Percentiles rank a stretch among this genome's conserved stretches.
phyloP scores from a whole-genome alignment of 2,113 vertebrate genomes.

The Aegithalos caudatus region DNA sequence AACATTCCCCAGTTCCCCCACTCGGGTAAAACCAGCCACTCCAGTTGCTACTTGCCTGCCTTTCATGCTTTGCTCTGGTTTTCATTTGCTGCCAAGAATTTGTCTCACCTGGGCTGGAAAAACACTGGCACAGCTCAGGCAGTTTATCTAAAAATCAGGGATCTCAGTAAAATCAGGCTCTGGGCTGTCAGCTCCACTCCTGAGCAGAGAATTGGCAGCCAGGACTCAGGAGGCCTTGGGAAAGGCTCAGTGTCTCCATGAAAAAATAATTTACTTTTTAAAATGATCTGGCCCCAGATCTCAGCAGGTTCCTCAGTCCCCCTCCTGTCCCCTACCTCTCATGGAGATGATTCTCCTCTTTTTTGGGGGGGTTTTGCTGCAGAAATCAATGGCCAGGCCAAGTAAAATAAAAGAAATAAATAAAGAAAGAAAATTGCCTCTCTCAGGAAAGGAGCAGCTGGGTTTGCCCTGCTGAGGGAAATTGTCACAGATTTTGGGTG shows the following conservation, averaged over 20 bases:
- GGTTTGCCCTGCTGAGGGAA: not conserved
- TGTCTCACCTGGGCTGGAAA: not conserved
- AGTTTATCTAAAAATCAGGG: not conserved
- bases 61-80: conserved; percentile 4
- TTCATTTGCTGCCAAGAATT: conserved; percentile 42
- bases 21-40: not conserved
- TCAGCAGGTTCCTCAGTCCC: not conserved
- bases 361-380: not conserved
- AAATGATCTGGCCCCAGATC: not conserved
- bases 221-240: not conserved
- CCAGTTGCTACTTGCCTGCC: conserved; percentile 28
- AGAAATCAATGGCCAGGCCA: not conserved
- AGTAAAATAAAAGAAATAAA: not conserved
- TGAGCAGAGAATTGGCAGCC: not conserved
- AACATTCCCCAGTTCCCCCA: not conserved
- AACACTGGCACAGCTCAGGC: not conserved
- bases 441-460: not conserved
- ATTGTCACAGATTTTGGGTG: not conserved
- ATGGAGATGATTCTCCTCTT: not conserved
- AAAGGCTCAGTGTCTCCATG: not conserved
- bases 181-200: not conserved
- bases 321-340: not conserved
- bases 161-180: not conserved
- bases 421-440: not conserved
- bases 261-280: not conserved